Percentiles rank a stretch among this genome's conserved stretches.
phyloP scores from a whole-genome alignment of 2,113 vertebrate species.

The Eretmochelys imbricata region DNA sequence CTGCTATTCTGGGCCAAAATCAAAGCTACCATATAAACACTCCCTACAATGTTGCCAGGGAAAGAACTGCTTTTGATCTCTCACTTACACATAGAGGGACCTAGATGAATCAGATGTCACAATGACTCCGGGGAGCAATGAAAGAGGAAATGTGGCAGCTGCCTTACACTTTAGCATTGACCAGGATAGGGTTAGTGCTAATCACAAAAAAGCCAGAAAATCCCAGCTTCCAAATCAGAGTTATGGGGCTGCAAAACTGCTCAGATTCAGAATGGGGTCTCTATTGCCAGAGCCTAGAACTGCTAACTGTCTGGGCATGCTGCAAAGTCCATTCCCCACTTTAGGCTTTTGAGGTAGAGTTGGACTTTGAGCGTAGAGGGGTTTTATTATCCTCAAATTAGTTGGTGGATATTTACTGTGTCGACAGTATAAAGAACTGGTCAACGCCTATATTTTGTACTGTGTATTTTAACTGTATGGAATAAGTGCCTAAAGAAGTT shows the following conservation, averaged over 20 bases:
- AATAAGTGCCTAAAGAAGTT: neutral
- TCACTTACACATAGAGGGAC: neutral
- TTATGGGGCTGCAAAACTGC: neutral
- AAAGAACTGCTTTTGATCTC: neutral
- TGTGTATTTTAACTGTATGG: neutral
- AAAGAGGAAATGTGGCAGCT: neutral
- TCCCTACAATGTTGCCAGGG: fast-evolving
- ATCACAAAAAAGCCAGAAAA: neutral
- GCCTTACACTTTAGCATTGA: neutral
- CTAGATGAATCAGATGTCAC: neutral
- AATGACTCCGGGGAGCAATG: neutral
- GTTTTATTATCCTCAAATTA: neutral
- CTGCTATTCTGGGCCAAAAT: neutral
- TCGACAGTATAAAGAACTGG: too few relatives aligned
- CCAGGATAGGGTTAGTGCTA: neutral
- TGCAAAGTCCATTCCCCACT: neutral
- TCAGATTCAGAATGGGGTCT: neutral
- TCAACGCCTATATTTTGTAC: neutral
- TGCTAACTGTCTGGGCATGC: neutral
- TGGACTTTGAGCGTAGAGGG: slow-evolving; percentile 43
- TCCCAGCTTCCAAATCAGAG: neutral
- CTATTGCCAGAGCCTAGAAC: neutral
- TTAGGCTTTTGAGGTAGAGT: slow-evolving; percentile 23
- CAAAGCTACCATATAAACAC: neutral
- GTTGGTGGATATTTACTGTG: neutral